Conservation (phyloP, 2,113 vertebrate genomes). For the Puma concolor region DNA sequence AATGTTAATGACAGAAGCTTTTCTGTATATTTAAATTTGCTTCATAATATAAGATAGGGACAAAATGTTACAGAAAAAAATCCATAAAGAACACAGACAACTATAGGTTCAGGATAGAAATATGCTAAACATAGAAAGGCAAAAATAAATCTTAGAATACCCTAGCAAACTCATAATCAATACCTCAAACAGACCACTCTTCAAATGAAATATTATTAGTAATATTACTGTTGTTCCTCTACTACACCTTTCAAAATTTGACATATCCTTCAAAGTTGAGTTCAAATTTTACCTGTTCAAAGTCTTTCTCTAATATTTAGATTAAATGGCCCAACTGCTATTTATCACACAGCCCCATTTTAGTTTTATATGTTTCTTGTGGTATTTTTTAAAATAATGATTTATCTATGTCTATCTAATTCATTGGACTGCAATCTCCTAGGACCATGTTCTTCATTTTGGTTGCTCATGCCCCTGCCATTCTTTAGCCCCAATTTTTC, state of each 20-base stretch:
- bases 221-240: neutral
- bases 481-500: neutral
- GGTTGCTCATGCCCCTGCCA: neutral
- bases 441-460: neutral
- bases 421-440: neutral
- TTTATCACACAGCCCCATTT: neutral
- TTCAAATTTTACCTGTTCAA: constrained; percentile 32
- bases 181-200: neutral
- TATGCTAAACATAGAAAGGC: constrained; percentile 13
- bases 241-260: constrained; percentile 14
- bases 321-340: constrained; percentile 22
- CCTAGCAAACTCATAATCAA: constrained; percentile 19
- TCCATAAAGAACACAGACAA: constrained; percentile 18
- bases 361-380: constrained; percentile 4
- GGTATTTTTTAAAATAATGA: neutral
- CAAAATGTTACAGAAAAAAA: neutral
- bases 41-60: neutral
- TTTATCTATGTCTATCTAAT: neutral
- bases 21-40: neutral
- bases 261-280: neutral
- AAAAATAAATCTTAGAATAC: constrained; percentile 46
- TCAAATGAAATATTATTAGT: constrained; percentile 21
- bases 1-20: neutral
- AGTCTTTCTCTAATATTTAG: neutral
- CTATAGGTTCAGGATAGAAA: neutral